phyloP scores from a whole-genome alignment of 2,113 vertebrate genomes.

The Eclectus roratus region DNA sequence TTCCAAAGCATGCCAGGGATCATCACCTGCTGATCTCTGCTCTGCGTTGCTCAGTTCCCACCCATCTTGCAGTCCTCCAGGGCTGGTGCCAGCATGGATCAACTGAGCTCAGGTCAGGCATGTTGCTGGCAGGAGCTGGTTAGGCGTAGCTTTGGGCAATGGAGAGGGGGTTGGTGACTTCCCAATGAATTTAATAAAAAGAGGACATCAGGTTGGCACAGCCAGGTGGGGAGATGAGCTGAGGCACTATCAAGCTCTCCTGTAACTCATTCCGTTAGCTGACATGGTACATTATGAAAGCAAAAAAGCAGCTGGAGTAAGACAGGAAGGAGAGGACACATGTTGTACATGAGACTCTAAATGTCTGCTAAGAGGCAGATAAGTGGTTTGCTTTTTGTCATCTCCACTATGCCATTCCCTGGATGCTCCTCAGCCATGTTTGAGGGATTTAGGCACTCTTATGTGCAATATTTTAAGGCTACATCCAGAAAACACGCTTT shows the following conservation, averaged over 20 bases:
- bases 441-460: background rate
- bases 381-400: background rate
- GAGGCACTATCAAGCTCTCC: background rate
- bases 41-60: rapidly evolving
- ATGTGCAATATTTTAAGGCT: background rate
- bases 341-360: background rate
- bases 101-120: background rate
- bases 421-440: background rate
- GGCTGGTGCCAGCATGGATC: background rate
- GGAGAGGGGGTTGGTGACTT: background rate
- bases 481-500: background rate
- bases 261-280: background rate
- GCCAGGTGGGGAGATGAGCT: background rate
- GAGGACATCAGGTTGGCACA: background rate
- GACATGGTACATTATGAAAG: rapidly evolving
- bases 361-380: background rate
- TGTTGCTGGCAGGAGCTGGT: background rate
- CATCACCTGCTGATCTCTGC: background rate
- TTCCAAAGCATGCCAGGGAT: background rate
- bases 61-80: background rate
- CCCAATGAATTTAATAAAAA: background rate
- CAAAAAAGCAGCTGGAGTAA: background rate
- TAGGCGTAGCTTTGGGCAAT: background rate
- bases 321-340: rapidly evolving
- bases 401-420: background rate